These are phyloP conservation scores for Timema podura DNA, from an alignment of 2,888 invertebrate genomes.

Conservation along the genomic window DNA sequence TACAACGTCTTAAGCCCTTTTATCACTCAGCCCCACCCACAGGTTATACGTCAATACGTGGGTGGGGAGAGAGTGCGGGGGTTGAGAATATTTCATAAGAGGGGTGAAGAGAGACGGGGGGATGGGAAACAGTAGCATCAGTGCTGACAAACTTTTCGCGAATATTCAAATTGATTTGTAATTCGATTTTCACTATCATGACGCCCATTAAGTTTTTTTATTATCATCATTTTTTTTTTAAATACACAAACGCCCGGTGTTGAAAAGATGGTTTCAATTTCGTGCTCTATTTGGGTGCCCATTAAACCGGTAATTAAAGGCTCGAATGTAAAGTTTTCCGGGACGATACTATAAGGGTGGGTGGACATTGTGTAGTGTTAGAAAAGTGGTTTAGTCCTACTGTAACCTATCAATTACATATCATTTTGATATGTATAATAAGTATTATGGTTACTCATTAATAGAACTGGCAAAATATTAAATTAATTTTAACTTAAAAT, in stretches of 20 bases:
- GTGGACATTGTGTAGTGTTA: no score
- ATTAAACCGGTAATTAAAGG: conserved; percentile 15
- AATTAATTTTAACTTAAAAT: no score
- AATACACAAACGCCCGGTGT: conserved; percentile 13
- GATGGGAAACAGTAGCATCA: conserved; percentile 12
- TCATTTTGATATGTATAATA: no score
- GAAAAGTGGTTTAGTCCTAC: no score
- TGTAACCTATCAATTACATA: no score
- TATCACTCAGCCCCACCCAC: neutral
- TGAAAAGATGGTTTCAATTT: neutral
- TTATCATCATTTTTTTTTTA: neutral
- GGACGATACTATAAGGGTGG: no score
- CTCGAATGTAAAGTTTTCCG: conserved; percentile 11
- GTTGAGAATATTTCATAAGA: neutral
- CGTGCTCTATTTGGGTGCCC: conserved; percentile 9
- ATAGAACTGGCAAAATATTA: no score
- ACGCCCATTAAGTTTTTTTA: conserved; percentile 4
- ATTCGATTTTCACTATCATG: conserved; percentile 15
- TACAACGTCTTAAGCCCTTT: no score
- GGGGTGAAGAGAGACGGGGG: neutral
- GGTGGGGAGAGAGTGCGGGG: neutral
- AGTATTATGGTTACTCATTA: no score
- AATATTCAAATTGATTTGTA: conserved; percentile 15
- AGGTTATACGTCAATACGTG: conserved; percentile 9
- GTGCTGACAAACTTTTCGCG: conserved; percentile 14